Base-by-base conservation (phyloP, 92 coral and sea anemone species). In the Porites divaricata region DNA sequence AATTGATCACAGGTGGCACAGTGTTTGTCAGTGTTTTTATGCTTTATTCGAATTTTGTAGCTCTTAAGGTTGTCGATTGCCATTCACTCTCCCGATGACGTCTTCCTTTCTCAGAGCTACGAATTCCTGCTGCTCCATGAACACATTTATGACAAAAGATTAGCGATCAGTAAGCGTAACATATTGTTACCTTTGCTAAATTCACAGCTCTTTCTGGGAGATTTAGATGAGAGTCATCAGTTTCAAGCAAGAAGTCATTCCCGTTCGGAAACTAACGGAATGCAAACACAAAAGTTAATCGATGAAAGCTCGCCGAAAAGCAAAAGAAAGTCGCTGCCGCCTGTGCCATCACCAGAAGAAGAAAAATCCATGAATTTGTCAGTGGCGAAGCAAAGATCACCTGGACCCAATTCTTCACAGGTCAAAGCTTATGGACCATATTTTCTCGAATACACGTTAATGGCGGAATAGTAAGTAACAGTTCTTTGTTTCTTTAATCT, bases 401-500 rank as follows among this genome's bases (percentile, higher is more conserved):
- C 98, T 6, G 90, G 81, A 7, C 85, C 95, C 9, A 89, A 90
- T 54, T 90, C 98, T n/a, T 14, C 77, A n/a, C 95, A 90, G 65
- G 88, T 93, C 54, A 92, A 92, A 63, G 91, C 99, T 3, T 97
- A 97, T 76, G 99, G 99, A 23, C 99, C 99, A 5, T 97, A 94
- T 85, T 97, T 97, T 74, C 79, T 97, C 59, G 99, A 97, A 80
- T 97, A 97, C 82, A 97, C 99, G 2, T 70, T 97, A 41, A 89
- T 97, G 96, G 98, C 99, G 15, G 99, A 96, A 88, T 96, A 96
- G 99, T 96, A 76, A 96, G 99, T 87, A n/a, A 13, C 21, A 28
- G 2, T 77, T 51, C 25, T 2, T 41, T 69, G 14, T 68, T 26
- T 25, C 77, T 4, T 35, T 70, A 61, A n/a, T 80, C 23, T 26